These are phyloP conservation scores for Zelostemma sp. DNA, from an alignment of 1,140 invertebrate genomes.

Conservation along the genomic window DNA sequence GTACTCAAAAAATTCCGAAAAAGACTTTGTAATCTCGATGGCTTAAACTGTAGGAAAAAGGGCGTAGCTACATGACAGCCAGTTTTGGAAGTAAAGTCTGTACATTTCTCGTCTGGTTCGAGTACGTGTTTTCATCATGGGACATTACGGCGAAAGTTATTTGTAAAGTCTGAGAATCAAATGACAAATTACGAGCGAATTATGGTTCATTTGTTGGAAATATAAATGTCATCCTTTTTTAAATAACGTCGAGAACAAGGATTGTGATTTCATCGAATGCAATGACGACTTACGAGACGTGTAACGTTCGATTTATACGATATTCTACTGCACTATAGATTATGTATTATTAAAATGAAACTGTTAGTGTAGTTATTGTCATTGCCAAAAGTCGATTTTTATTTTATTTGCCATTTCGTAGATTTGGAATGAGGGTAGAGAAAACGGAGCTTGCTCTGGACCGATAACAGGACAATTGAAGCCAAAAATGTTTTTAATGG, in stretches of 20 bases:
- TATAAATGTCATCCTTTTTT: not conserved
- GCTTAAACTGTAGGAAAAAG: conserved; percentile 30
- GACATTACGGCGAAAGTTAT: not conserved
- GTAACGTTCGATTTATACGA: not conserved
- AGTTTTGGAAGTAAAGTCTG: conserved; percentile 14
- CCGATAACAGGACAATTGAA: too few relatives aligned
- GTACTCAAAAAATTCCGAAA: not conserved
- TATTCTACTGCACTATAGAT: not conserved
- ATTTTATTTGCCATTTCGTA: too few relatives aligned
- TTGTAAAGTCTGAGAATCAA: not conserved
- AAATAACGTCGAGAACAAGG: not conserved
- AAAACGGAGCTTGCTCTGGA: too few relatives aligned
- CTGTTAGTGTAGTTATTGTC: not conserved
- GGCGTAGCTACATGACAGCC: conserved; percentile 4
- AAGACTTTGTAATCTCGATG: conserved; percentile 12
- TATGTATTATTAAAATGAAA: not conserved
- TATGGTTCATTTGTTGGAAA: not conserved
- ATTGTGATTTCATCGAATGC: not conserved
- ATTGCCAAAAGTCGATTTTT: too few relatives aligned
- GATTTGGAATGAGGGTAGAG: too few relatives aligned
- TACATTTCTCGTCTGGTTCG: conserved; percentile 20
- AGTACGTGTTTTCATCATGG: conserved; percentile 31
- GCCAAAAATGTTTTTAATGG: too few relatives aligned
- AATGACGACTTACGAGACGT: not conserved
- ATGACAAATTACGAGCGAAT: not conserved